A percentile compares a stretch with the other conserved stretches of the same genome.
phyloP scores from a whole-genome alignment of 2,888 invertebrate genomes.

The Escarpia spicata region DNA sequence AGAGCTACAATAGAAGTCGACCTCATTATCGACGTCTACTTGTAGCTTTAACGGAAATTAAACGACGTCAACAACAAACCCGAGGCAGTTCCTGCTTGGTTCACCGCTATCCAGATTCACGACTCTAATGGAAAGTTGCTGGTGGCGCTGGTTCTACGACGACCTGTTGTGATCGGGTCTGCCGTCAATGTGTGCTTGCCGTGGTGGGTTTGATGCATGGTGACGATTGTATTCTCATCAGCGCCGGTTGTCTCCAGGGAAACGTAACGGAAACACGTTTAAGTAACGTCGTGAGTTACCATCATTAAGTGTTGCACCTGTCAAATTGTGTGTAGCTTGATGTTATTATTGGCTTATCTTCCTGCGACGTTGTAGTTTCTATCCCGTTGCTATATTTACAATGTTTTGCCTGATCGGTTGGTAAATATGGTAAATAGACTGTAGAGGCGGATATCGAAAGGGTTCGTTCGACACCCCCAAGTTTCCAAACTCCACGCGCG shows the following conservation, averaged over 20 bases:
- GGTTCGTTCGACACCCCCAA: not conserved
- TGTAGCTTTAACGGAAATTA: not conserved
- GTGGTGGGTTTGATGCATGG: not conserved
- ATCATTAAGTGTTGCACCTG: not conserved
- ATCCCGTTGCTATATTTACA: not conserved
- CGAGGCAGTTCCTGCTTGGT: not conserved
- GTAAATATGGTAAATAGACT: not conserved
- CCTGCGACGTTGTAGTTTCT: not conserved
- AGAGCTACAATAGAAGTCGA: not conserved
- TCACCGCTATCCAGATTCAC: not conserved
- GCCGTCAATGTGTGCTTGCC: not conserved
- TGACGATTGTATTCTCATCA: not conserved
- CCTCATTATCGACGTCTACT: not conserved
- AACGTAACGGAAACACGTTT: not conserved
- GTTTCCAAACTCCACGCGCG: too few relatives aligned
- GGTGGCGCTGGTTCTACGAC: not conserved
- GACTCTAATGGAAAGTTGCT: not conserved
- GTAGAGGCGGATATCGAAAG: not conserved
- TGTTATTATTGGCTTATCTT: not conserved
- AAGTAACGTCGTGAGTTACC: not conserved
- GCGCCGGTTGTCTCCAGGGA: not conserved
- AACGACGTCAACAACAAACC: not conserved
- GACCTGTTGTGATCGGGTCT: not conserved
- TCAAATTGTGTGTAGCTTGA: not conserved
- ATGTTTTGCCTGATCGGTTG: not conserved